These are phyloP conservation scores for Lasiurus cinereus DNA, from an alignment of 2,113 vertebrate species.

Conservation along the genomic window DNA sequence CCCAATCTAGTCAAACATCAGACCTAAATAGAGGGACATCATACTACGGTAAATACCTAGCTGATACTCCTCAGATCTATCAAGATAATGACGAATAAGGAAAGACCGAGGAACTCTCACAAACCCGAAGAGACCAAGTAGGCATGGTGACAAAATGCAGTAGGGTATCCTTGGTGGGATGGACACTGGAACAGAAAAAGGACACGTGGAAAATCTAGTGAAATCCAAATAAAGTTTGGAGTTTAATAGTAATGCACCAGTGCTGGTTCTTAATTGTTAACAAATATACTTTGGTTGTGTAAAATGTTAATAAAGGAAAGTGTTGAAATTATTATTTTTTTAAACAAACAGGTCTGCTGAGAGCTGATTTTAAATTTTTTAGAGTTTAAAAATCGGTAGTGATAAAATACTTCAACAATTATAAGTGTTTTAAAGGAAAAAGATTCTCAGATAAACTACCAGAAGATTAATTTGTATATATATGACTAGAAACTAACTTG, in stretches of 20 bases:
- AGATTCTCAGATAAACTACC: not conserved
- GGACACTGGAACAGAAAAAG: not conserved
- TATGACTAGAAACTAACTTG: not conserved
- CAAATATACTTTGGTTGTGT: not conserved
- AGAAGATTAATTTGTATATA: not conserved
- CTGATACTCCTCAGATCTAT: not conserved
- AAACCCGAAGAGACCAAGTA: not conserved
- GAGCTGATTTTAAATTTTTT: not conserved
- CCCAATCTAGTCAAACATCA: not conserved
- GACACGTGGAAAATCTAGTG: not conserved
- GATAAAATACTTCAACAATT: not conserved
- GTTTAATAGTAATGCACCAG: not conserved
- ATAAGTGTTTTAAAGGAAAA: not conserved
- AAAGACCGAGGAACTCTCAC: not conserved
- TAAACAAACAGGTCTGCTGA: not conserved
- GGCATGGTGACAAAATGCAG: not conserved
- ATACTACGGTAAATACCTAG: not conserved
- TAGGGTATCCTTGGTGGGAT: not conserved
- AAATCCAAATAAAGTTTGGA: not conserved
- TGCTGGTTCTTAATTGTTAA: conserved; percentile 42
- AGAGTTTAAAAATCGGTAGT: conserved; percentile 18
- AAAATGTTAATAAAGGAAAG: not conserved
- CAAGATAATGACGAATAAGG: not conserved
- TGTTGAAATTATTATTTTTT: not conserved
- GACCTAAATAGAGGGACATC: not conserved